phyloP scores from a whole-genome alignment of 2,888 invertebrate genomes.

The Acronicta aceris region DNA sequence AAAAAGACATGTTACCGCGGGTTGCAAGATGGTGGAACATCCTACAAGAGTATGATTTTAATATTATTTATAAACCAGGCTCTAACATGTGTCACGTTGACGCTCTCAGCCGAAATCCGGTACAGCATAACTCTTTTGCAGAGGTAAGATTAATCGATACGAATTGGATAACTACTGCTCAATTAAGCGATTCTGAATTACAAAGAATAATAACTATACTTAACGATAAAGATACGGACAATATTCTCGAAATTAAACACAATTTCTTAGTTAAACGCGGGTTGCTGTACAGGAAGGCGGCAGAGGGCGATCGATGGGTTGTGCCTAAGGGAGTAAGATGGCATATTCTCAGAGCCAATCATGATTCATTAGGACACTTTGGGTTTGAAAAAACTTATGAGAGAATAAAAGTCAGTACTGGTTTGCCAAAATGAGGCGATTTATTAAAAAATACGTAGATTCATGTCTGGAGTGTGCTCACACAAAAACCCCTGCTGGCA shows the following conservation, averaged over 20 bases:
- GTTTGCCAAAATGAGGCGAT: neutral
- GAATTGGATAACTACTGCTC: conserved; percentile 14
- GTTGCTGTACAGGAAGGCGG: conserved; percentile 3
- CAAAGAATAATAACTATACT: neutral
- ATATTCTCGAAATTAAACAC: neutral
- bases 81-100: neutral
- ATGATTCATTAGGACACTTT: conserved; percentile 24
- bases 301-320: conserved; percentile 9
- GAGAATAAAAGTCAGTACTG: conserved; percentile 4
- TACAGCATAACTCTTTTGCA: neutral
- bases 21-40: conserved; percentile 1
- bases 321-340: conserved; percentile 14
- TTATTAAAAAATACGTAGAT: no score
- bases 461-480: conserved; percentile 4
- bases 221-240: neutral
- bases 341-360: conserved; percentile 8
- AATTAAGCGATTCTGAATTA: neutral
- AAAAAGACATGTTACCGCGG: neutral
- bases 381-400: conserved; percentile 19
- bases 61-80: neutral
- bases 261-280: conserved; percentile 14
- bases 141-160: neutral
- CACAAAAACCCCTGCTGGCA: conserved; percentile 1
- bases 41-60: neutral
- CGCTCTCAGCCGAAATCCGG: neutral